phyloP scores from a whole-genome alignment of 2,113 vertebrate species.

The Oncorhynchus nerka region DNA sequence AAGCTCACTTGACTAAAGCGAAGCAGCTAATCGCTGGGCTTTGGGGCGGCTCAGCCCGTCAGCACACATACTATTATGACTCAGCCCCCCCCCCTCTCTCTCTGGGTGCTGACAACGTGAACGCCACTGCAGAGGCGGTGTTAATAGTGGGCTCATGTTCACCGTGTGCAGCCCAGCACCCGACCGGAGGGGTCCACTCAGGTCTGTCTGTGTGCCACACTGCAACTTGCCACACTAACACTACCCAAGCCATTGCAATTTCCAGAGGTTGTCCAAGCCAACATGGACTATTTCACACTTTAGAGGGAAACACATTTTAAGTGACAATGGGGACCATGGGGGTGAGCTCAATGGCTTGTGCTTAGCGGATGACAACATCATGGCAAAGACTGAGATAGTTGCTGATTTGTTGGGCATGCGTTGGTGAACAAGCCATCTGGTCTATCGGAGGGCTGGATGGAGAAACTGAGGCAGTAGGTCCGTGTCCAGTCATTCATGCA shows the following conservation, averaged over 20 bases:
- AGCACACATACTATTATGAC: conserved; percentile 41
- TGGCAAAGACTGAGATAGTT: background rate
- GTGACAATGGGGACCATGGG: background rate
- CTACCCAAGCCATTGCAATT: background rate
- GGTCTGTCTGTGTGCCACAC: background rate
- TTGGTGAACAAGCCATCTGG: background rate
- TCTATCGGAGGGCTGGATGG: background rate
- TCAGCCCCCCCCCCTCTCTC: conserved; percentile 17
- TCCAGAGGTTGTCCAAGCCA: background rate
- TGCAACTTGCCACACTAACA: background rate
- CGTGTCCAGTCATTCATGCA: background rate
- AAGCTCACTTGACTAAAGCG: conserved; percentile 13
- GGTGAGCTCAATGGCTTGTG: background rate
- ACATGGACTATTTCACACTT: background rate
- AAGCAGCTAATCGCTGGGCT: conserved; percentile 33
- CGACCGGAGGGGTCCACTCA: background rate
- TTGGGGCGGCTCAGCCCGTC: conserved; percentile 36
- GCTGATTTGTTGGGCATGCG: background rate
- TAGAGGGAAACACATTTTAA: background rate
- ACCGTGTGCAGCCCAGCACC: background rate
- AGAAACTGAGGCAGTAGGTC: background rate
- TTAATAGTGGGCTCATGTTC: conserved; percentile 1
- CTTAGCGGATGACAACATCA: background rate
- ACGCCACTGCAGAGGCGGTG: conserved; percentile 34
- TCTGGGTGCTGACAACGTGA: conserved; percentile 23